Evolutionary conservation across 2,888 invertebrate genomes (phyloP), one percentile per base, ranked within the genome.

Genomic region (Trissolcus japonicus): DNA sequence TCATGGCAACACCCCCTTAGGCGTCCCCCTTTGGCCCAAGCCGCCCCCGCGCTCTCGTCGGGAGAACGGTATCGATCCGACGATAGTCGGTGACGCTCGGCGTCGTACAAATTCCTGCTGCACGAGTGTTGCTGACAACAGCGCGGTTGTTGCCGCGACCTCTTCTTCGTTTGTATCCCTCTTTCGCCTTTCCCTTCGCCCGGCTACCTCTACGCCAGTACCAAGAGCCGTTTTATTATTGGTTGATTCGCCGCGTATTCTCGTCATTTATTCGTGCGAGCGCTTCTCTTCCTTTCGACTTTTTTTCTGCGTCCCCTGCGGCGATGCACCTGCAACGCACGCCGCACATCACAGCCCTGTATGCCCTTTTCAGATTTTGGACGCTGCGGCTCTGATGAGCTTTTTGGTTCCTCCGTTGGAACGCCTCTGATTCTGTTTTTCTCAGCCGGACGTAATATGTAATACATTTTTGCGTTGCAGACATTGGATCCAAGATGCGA

Each of bases 1-100:
- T 78, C 85, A 87, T 87, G 83, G 87, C 74, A 86, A 87, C 86
- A 86, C 86, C 85, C 86, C 85, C 86, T 81, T 82, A 85, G 86
- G 86, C 86, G 83, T 82, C 85, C 85, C 84, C 80, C 79, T 76
- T 80, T 78, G 80, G 80, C 79, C 82, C 81, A 81, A 81, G 84
- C 85, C 83, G 83, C 85, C 85, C 72, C 80, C 80, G 81, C 82
- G 76, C 74, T 43, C 81, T 76, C 71, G 62, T 82, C 83, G 81
- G 81, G 82, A 76, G 73, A 84, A 80, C 80, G 79, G 81, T 84
- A 84, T 84, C 85, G 85, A 85, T 85, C 83, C 81, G 81, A 17
- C 56, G 60, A 35, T 35, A 77, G 83, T 82, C 84, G 14, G 46
- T 59, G 84, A 84, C 76, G 83, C 84, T 85, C 84, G 83, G 83